These are phyloP conservation scores for Tadarida brasiliensis DNA, from an alignment of 2,797 vertebrate species.

Conservation along the genomic window DNA sequence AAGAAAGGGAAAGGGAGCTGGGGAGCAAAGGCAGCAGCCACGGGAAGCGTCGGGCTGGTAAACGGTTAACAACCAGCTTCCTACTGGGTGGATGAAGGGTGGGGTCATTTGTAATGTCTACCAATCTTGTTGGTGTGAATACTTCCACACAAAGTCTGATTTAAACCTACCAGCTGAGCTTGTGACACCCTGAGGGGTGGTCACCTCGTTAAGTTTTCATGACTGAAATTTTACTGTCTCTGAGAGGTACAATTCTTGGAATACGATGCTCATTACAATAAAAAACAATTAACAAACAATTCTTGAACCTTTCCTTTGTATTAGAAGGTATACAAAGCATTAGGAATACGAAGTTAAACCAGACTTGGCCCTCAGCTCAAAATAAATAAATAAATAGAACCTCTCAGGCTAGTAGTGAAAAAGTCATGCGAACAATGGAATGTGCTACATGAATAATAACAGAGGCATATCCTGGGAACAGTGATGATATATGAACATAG, in stretches of 20 bases:
- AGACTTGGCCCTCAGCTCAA: neutral
- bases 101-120: neutral
- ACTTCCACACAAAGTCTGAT: neutral
- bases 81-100: too few species aligned
- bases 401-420: neutral
- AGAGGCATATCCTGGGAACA: conserved; percentile 35
- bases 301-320: neutral
- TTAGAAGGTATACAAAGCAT: neutral
- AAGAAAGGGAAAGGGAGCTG: neutral
- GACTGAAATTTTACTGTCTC: neutral
- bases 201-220: neutral
- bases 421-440: conserved; percentile 62
- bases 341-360: neutral
- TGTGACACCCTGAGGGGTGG: neutral
- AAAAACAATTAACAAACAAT: neutral
- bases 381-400: neutral
- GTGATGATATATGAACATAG: conserved; percentile 72
- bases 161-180: neutral
- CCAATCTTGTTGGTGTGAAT: neutral
- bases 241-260: neutral
- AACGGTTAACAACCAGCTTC: neutral
- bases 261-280: neutral
- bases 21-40: accelerated
- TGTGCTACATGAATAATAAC: conserved; percentile 61
- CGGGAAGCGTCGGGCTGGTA: neutral